Evolutionary conservation across 2,888 invertebrate genomes (phyloP).

Genomic region (Lamellibrachia satsuma): DNA sequence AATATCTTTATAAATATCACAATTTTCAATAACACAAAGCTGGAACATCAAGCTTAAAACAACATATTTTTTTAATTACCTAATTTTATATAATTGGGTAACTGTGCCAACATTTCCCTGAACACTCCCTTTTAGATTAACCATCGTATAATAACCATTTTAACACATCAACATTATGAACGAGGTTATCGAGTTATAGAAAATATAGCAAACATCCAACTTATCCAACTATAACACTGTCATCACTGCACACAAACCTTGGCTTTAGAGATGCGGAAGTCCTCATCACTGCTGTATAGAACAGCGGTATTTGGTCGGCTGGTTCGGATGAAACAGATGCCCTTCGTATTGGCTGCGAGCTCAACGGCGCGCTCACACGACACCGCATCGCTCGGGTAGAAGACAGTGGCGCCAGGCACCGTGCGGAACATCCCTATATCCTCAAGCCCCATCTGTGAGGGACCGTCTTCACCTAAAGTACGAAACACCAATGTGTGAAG

Average conservation of each 20-base stretch:
- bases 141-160: neutral
- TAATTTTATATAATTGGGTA: neutral
- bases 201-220: slow-evolving; percentile 8
- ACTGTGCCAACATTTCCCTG: neutral
- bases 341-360: slow-evolving; percentile 91
- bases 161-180: neutral
- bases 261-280: slow-evolving; percentile 76
- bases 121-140: neutral
- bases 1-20: too few species aligned
- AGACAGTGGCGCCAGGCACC: slow-evolving; percentile 79
- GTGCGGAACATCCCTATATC: slow-evolving; percentile 94
- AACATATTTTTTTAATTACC: neutral
- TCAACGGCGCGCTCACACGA: slow-evolving; percentile 93
- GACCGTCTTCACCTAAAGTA: slow-evolving; percentile 83
- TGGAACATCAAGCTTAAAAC: neutral
- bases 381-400: slow-evolving; percentile 88
- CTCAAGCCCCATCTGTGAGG: slow-evolving; percentile 99
- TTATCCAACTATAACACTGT: neutral
- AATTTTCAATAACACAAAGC: neutral
- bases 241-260: slow-evolving; percentile 63
- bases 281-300: slow-evolving; percentile 85
- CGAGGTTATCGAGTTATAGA: neutral
- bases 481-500: neutral
- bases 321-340: slow-evolving; percentile 95
- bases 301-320: slow-evolving; percentile 90